These are phyloP conservation scores for Meriones psammophilus DNA, from an alignment of 2,797 vertebrate genomes.

Conservation along the genomic window DNA sequence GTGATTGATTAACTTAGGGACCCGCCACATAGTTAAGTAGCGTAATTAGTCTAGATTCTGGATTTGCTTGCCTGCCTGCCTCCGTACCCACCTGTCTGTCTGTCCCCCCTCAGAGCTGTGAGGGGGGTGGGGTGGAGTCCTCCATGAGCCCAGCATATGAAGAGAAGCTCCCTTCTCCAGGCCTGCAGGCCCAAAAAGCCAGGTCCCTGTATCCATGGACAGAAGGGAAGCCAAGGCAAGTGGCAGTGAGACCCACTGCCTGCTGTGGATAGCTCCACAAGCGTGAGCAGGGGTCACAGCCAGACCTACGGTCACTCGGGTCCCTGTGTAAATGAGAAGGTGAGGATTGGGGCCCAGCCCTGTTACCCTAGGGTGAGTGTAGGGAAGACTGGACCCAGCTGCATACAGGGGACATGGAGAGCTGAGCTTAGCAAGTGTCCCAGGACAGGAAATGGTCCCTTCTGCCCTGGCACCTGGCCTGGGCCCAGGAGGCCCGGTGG, in stretches of 20 bases:
- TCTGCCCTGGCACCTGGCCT: slow-evolving; percentile 20
- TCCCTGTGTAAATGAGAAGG: background rate
- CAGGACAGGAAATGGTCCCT: background rate
- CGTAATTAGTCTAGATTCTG: background rate
- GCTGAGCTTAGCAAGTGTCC: background rate
- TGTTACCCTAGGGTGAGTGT: background rate
- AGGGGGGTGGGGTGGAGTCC: background rate
- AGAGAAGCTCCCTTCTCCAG: background rate
- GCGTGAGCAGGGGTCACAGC: background rate
- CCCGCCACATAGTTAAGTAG: background rate
- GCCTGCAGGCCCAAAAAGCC: background rate
- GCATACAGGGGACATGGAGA: background rate
- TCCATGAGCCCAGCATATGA: background rate
- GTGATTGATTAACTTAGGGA: background rate
- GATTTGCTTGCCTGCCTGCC: background rate
- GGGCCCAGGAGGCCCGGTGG: background rate
- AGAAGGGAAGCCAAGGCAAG: background rate
- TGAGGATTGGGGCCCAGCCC: background rate
- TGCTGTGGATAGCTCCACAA: background rate
- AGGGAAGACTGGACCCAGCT: background rate
- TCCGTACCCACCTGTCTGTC: background rate
- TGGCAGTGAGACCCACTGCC: background rate
- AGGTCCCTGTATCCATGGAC: background rate
- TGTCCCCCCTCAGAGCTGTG: background rate
- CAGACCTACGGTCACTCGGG: background rate